Conservation (phyloP, 2,888 invertebrate genomes). For the Epirrita christyi region DNA sequence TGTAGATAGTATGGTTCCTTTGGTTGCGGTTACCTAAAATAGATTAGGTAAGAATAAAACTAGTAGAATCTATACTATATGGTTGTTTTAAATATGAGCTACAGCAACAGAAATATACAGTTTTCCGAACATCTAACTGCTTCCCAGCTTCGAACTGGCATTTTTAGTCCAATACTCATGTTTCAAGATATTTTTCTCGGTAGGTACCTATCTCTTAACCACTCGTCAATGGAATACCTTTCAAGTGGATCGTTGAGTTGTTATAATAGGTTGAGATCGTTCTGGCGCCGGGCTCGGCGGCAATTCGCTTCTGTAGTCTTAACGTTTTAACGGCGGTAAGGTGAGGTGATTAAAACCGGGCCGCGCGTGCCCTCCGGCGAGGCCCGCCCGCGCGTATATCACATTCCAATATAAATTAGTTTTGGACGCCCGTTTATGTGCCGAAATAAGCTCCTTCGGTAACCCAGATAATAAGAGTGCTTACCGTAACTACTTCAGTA, state of each 20-base stretch:
- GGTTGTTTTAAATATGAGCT: too few relatives aligned
- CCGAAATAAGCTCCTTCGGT: conserved; percentile 69
- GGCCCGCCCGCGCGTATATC: conserved; percentile 72
- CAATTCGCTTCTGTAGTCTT: conserved; percentile 57
- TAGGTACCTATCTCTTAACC: too few relatives aligned
- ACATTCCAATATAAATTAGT: conserved; percentile 84
- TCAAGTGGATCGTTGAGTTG: conserved; percentile 29
- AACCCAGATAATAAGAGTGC: conserved; percentile 63
- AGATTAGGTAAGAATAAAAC: too few relatives aligned
- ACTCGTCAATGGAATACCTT: conserved; percentile 20
- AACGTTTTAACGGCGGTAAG: conserved; percentile 66
- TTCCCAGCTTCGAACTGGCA: too few relatives aligned
- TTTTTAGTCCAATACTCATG: too few relatives aligned
- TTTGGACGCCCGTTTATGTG: conserved; percentile 71
- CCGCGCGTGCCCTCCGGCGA: conserved; percentile 71
- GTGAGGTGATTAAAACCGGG: conserved; percentile 74
- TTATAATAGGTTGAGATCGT: conserved; percentile 28
- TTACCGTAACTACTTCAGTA: conserved; percentile 50
- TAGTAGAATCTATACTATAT: too few relatives aligned
- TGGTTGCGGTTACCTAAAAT: not conserved
- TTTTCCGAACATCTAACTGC: too few relatives aligned
- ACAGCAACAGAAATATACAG: too few relatives aligned
- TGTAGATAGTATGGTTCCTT: conserved; percentile 14
- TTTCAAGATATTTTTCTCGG: too few relatives aligned
- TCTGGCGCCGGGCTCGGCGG: conserved; percentile 62